Conservation (phyloP, 2,888 invertebrate species). For the Phania funesta region DNA sequence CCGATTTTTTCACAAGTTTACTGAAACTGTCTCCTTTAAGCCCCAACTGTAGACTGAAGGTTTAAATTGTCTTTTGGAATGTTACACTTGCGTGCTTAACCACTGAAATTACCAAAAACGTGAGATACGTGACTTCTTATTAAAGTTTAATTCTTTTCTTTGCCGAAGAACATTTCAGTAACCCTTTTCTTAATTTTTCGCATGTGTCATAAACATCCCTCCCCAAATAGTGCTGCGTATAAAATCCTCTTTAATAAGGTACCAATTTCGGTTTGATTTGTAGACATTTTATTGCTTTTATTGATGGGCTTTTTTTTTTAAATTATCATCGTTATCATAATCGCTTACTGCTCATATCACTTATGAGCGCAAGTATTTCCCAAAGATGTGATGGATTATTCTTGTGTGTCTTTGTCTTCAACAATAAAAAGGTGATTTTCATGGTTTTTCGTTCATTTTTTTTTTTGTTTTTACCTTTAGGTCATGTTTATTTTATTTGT, state of each 20-base stretch:
- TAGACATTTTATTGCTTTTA: constrained; percentile 70
- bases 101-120: constrained; percentile 45
- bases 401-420: constrained; percentile 13
- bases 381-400: constrained; percentile 61
- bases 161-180: background rate
- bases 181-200: constrained; percentile 60
- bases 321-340: constrained; percentile 56
- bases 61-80: constrained; percentile 22
- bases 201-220: constrained; percentile 64
- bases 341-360: constrained; percentile 46
- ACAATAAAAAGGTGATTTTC: constrained; percentile 55
- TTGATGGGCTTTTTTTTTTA: constrained; percentile 68
- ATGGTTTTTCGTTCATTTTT: constrained; percentile 18
- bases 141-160: constrained; percentile 9
- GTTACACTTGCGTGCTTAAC: constrained; percentile 63
- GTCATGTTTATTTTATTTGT: constrained; percentile 59
- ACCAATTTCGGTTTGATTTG: constrained; percentile 64
- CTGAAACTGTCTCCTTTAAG: background rate
- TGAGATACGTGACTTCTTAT: constrained; percentile 63
- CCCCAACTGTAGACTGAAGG: background rate
- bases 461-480: constrained; percentile 46
- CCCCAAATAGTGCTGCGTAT: constrained; percentile 19
- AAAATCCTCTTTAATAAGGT: constrained; percentile 37
- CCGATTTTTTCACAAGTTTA: background rate
- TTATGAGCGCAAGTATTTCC: constrained; percentile 9